Conservation (phyloP, 1,140 invertebrate species). For the Heliothis virescens region DNA sequence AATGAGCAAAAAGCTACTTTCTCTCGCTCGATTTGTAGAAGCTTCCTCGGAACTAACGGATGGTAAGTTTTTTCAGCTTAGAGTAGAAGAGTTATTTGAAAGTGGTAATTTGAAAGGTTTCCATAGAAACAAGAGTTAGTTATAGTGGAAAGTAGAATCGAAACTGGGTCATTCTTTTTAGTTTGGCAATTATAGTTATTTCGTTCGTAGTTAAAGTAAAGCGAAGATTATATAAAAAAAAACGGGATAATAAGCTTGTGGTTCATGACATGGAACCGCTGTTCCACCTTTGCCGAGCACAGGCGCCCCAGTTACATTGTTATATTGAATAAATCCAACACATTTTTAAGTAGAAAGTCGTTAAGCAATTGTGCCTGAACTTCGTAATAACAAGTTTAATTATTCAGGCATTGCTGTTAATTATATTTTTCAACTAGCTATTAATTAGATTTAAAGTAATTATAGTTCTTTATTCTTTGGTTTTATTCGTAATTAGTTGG, state of each 20-base stretch:
- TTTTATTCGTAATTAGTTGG: slow-evolving; percentile 1
- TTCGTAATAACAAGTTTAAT: slow-evolving; percentile 22
- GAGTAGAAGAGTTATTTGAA: neutral
- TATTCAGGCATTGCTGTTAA: slow-evolving; percentile 16
- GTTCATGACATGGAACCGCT: too few relatives aligned
- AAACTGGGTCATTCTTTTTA: neutral
- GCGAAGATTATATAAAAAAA: too few relatives aligned
- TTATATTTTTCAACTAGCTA: slow-evolving; percentile 1
- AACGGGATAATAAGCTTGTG: too few relatives aligned
- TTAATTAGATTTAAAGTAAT: slow-evolving; percentile 26
- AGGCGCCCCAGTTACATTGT: neutral
- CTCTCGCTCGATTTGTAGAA: neutral
- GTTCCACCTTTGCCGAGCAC: too few relatives aligned
- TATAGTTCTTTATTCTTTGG: slow-evolving; percentile 1
- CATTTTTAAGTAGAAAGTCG: slow-evolving; percentile 16
- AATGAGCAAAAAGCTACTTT: neutral
- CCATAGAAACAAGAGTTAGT: neutral
- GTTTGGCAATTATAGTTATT: too few relatives aligned
- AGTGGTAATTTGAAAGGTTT: neutral
- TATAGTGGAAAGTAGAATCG: neutral
- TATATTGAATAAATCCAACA: slow-evolving; percentile 3
- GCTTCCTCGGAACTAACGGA: slow-evolving; percentile 15
- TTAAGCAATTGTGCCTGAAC: slow-evolving; percentile 14
- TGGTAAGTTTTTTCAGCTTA: neutral
- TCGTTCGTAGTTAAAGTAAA: too few relatives aligned